Evolutionary conservation across 2,888 invertebrate species (phyloP), one percentile per base, ranked within the genome.

Genomic region (Drosophila helvetica): DNA sequence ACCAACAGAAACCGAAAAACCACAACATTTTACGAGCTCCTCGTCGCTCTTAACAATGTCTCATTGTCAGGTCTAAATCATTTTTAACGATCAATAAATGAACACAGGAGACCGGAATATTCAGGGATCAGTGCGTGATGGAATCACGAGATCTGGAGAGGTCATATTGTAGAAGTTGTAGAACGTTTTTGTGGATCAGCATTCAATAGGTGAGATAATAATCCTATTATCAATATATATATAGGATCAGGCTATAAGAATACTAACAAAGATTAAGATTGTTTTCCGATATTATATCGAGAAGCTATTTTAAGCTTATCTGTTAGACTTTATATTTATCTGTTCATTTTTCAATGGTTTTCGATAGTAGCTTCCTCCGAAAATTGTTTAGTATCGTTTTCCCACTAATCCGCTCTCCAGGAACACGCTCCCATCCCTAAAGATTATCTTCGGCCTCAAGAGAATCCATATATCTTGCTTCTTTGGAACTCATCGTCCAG

Each of bases 71-170:
- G 82, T 59, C 77, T 86, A 86, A 86, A 86, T 86, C 86, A 86
- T 86, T 79, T 86, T 86, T 86, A 86, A 86, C 85, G 88, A 84
- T 83, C 86, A 82, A 86, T 86, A 88, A 86, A 86, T 69, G 71
- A 70, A 76, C 56, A 63, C 63, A 61, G 53, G 42, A 46, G 66
- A 66, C 64, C 18, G 25, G 33, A 54, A 53, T 50, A 27, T 50
- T 47, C 33, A 15, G 42, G 30, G 71, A 18, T 63, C 53, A 2
- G 1, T 45, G 17, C 10, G 53, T 67, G 53, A 56, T 15, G 10
- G 18, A 30, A 45, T 30, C n/a, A 30, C 18, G 2, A 45, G 27
- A 38, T 15, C 7, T 2, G 38, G 2, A n/a, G 0, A 38, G 38
- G n/a, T 7, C 2, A 8, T 38, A 15, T 5, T 5, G 6, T 1